Evolutionary conservation across 2,113 vertebrate genomes (phyloP), one percentile per base, ranked within the genome.

Genomic region (Hiodon tergisus): DNA sequence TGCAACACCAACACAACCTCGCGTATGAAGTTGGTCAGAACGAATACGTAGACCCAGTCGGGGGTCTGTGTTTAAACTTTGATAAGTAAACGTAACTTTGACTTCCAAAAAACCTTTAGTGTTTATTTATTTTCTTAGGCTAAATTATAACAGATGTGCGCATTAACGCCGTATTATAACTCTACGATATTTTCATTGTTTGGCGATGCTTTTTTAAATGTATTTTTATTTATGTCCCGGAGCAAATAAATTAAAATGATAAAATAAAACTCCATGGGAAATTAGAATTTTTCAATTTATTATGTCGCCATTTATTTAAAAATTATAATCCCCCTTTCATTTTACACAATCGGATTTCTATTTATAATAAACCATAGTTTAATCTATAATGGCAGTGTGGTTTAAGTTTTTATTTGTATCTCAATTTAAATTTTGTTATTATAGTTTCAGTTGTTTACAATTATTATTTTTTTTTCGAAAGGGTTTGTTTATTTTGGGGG

Each of bases 251-350:
- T 17, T 50, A 14, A 47, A 3, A 65, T 9, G 54, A 11, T 5
- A 52, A 8, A 72, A 74, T 74, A 75, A 74, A 67, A 74, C 14
- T 74, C 11, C 48, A 63, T 50, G 46, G 54, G 53, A 74, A 55
- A 74, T 53, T 52, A 53, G 59, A 71, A 71, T 71, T 63, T 65
- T 48, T 46, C 54, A 75, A 59, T 59, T 2, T 53, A 61, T 73
- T 65, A 50, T 55, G 54, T 55, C n/a, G 53, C 9, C 46, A 46
- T 10, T 10, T 31, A n/a, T 58, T 67, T 67, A 58, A 54, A 67
- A 75, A 75, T 46, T 10, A n/a, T 73, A 66, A 58, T 67, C n/a
- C 65, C 13, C 51, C 5, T 9, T 47, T 57, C 52, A 5, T 68
- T 58, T 59, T 46, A 55, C 65, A 16, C 10, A 67, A 31, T 71